Conservation (phyloP, 1,140 invertebrate species). For the Ceratina calcarata region DNA sequence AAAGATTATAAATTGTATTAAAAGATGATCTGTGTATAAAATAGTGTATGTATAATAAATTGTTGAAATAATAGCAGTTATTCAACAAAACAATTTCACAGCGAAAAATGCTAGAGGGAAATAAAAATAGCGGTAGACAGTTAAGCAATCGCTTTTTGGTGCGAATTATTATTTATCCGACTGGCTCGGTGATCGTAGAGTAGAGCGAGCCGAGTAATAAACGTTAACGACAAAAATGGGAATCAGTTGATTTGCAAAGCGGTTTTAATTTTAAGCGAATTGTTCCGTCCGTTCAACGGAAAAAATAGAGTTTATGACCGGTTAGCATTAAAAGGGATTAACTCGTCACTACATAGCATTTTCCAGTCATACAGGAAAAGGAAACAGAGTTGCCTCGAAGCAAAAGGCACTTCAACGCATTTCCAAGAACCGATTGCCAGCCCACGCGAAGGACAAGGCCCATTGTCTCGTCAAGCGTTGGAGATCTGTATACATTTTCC, state of each 20-base stretch:
- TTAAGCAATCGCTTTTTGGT: neutral
- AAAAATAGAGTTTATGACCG: too few relatives aligned
- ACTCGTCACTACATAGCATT: too few relatives aligned
- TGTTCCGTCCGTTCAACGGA: too few relatives aligned
- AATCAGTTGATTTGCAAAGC: neutral
- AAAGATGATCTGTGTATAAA: too few relatives aligned
- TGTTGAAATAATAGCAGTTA: neutral
- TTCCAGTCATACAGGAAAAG: too few relatives aligned
- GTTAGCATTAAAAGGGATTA: too few relatives aligned
- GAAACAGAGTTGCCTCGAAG: too few relatives aligned
- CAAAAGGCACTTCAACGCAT: too few relatives aligned
- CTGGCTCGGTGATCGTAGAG: neutral
- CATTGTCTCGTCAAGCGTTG: too few relatives aligned
- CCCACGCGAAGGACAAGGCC: too few relatives aligned
- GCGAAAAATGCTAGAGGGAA: neutral
- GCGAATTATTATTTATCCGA: neutral
- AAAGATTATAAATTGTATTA: neutral
- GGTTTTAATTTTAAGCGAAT: constrained; percentile 3
- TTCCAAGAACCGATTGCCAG: too few relatives aligned
- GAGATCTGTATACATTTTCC: too few relatives aligned
- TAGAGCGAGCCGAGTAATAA: constrained; percentile 2
- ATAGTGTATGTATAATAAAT: neutral
- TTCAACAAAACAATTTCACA: neutral
- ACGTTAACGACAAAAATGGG: neutral
- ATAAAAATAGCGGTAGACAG: neutral